Base-by-base conservation (phyloP, 1,140 invertebrate genomes). In the Maniola jurtina region DNA sequence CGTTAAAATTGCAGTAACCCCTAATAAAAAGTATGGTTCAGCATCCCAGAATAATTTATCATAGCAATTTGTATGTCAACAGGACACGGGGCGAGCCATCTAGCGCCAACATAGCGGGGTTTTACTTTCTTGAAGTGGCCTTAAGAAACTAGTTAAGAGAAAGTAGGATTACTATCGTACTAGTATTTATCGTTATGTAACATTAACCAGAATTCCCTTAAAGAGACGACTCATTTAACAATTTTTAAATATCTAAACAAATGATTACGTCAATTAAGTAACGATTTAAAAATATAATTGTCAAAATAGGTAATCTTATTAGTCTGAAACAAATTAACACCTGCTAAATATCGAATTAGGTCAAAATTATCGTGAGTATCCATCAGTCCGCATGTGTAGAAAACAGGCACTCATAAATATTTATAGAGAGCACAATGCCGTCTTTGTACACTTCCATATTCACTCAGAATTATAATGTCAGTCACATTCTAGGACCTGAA, bases 401-500 rank as follows among this genome's bases (percentile, higher is more conserved):
- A 89, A 90, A 89, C 83, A 81, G 79, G 61, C 82, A 84, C 79
- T 88, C 82, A 90, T 89, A 88, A 90, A 90, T 89, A 90, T 89
- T 88, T 84, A 90, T 88, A 71, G 72, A 70, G 72, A 72, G 71
- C 74, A 89, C 86, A 88, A 90, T 80, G 79, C 79, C 80, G 72
- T 77, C 81, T 88, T 87, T 86, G 84, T 88, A 82, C 67, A 82
- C 81, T 84, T 83, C 81, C 77, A 86, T 82, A 88, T 90, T 88
- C 85, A 85, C 77, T 82, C 65, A 70, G 80, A 90, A 90, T 88
- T 88, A 88, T 90, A 88, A 88, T 88, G 83, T 81, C 77, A 86
- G 86, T 85, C 82, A 86, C 80, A 84, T 2, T 25, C 79, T 79
- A 82, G 80, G 81, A 86, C 79, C 75, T 73, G 77, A 86, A 89